Conservation (phyloP, 2,113 vertebrate genomes). For the Ellobius talpinus region DNA sequence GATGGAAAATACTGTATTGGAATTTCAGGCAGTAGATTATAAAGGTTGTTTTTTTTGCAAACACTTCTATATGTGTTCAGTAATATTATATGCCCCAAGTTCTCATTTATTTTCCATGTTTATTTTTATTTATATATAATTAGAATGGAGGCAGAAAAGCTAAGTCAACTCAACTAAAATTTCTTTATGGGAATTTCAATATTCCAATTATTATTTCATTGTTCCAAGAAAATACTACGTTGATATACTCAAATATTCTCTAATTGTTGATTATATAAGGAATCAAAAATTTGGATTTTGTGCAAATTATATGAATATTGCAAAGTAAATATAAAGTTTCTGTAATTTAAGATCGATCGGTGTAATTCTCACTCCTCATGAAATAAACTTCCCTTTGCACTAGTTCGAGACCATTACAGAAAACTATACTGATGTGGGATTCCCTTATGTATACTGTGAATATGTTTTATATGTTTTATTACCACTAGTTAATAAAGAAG, state of each 20-base stretch:
- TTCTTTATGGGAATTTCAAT: background rate
- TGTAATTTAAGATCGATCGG: background rate
- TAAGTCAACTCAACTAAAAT: background rate
- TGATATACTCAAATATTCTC: background rate
- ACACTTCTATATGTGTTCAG: background rate
- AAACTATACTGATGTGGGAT: background rate
- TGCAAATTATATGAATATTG: background rate
- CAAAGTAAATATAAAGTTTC: background rate
- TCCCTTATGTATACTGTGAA: no score
- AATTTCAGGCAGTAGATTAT: background rate
- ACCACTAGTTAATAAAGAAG: no score
- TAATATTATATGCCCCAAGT: background rate
- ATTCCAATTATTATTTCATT: background rate
- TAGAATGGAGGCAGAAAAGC: background rate
- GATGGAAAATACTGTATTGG: background rate
- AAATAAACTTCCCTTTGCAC: background rate
- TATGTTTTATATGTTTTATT: no score
- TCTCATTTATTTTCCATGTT: background rate
- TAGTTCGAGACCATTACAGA: background rate
- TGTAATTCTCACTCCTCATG: background rate
- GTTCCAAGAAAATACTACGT: background rate
- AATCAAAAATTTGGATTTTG: background rate
- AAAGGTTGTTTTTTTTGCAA: background rate
- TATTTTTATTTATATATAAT: background rate
- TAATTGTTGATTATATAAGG: no score